These are phyloP conservation scores for Vanessa atalanta DNA, from an alignment of 1,140 invertebrate species.

Conservation along the genomic window DNA sequence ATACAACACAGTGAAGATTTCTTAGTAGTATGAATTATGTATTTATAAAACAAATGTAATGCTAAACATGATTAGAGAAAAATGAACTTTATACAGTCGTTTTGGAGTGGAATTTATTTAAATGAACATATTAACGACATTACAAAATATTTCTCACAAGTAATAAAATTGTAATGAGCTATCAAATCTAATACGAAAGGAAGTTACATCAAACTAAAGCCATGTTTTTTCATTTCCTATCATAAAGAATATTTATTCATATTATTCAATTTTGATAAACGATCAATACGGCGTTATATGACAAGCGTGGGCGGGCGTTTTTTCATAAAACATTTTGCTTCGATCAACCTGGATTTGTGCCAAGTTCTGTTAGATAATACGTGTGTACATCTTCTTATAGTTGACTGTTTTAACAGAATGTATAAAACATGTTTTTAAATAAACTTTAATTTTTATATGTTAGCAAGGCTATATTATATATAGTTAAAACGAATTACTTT, in stretches of 20 bases:
- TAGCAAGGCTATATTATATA: constrained; percentile 2
- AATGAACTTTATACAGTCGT: not conserved
- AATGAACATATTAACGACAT: not conserved
- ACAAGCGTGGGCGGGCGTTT: constrained; percentile 43
- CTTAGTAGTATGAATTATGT: not conserved
- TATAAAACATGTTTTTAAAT: constrained; percentile 10
- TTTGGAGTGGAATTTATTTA: not conserved
- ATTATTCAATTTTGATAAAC: constrained; percentile 42
- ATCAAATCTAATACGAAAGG: constrained; percentile 14
- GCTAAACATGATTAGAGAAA: not conserved
- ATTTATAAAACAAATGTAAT: not conserved
- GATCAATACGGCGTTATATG: constrained; percentile 42
- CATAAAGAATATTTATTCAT: constrained; percentile 36
- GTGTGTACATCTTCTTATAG: constrained; percentile 29
- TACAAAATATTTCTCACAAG: not conserved
- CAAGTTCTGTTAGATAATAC: constrained; percentile 37
- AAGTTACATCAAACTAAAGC: constrained; percentile 23
- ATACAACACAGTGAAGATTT: too few relatives aligned
- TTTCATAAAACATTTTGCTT: constrained; percentile 45
- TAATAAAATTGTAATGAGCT: not conserved
- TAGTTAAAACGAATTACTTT: not conserved
- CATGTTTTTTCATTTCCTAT: constrained; percentile 21
- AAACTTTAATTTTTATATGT: constrained; percentile 7
- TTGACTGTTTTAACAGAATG: constrained; percentile 26
- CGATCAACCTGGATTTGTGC: constrained; percentile 37